Conservation (phyloP, 2,888 invertebrate genomes). For the Andrena dorsata region DNA sequence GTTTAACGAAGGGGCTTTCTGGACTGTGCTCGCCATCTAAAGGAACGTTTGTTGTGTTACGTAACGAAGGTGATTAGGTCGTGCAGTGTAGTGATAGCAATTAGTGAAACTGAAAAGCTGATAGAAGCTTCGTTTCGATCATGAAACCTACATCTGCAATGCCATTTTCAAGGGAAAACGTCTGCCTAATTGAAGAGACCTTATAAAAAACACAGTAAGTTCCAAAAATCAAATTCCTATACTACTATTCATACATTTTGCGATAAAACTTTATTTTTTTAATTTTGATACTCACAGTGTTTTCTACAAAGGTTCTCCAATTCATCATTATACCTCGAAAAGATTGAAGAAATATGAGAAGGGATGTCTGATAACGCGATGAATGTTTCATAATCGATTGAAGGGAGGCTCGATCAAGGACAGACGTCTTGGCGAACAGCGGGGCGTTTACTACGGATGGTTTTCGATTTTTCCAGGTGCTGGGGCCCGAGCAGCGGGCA, state of each 20-base stretch:
- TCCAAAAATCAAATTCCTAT: no score
- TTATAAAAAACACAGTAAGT: no score
- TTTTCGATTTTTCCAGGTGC: conserved; percentile 57
- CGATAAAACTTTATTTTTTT: no score
- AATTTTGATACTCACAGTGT: no score
- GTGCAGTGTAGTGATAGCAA: not conserved
- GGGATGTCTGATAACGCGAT: not conserved
- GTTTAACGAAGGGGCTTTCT: conserved; percentile 32
- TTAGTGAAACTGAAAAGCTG: not conserved
- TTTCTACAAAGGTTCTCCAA: not conserved
- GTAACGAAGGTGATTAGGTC: conserved; percentile 2
- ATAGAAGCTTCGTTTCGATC: no score
- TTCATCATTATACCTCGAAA: not conserved
- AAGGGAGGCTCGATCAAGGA: not conserved
- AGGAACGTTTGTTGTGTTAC: conserved; percentile 21
- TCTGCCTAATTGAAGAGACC: no score
- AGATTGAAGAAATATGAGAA: not conserved
- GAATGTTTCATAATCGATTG: not conserved
- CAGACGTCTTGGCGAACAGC: conserved; percentile 9
- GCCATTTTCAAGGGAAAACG: no score
- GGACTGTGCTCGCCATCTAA: conserved; percentile 19
- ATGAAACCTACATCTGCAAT: no score
- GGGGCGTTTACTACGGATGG: conserved; percentile 33
- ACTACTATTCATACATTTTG: no score
- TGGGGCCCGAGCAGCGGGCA: conserved; percentile 25